phyloP scores from a whole-genome alignment of 2,888 invertebrate species.

The Sminthurides aquaticus region DNA sequence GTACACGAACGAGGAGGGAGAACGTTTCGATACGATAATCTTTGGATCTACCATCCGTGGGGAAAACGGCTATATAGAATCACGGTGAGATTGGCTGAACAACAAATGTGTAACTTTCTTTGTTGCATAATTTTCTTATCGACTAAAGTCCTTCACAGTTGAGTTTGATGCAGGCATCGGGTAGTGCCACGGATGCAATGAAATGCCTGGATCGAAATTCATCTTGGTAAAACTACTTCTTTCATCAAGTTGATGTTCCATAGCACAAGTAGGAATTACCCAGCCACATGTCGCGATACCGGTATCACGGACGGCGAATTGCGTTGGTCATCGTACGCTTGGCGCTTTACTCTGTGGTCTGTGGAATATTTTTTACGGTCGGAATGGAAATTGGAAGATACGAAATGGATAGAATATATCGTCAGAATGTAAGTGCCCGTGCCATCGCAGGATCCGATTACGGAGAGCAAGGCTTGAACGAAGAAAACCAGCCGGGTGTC shows the following conservation, averaged over 20 bases:
- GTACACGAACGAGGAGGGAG: too few species aligned
- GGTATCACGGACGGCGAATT: neutral
- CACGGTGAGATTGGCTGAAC: too few species aligned
- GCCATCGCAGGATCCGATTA: neutral
- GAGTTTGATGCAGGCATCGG: too few species aligned
- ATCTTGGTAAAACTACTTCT: neutral
- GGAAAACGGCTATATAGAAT: too few species aligned
- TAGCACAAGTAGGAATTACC: neutral
- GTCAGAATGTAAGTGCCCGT: neutral
- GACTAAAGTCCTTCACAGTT: too few species aligned
- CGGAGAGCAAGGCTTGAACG: neutral
- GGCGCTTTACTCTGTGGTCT: neutral
- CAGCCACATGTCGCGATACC: neutral
- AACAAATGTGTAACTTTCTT: too few species aligned
- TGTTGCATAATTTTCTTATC: too few species aligned
- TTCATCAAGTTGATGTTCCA: neutral
- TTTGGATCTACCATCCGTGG: too few species aligned
- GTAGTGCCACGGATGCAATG: too few species aligned
- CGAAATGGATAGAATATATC: neutral
- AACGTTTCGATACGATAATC: neutral
- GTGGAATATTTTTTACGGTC: conserved; percentile 14
- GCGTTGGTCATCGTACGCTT: neutral
- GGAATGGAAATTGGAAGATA: conserved; percentile 8
- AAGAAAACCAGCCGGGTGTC: neutral
- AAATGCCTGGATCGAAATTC: neutral